Base-by-base conservation (phyloP, 2,888 invertebrate genomes). In the Luffia ferchaultella region DNA sequence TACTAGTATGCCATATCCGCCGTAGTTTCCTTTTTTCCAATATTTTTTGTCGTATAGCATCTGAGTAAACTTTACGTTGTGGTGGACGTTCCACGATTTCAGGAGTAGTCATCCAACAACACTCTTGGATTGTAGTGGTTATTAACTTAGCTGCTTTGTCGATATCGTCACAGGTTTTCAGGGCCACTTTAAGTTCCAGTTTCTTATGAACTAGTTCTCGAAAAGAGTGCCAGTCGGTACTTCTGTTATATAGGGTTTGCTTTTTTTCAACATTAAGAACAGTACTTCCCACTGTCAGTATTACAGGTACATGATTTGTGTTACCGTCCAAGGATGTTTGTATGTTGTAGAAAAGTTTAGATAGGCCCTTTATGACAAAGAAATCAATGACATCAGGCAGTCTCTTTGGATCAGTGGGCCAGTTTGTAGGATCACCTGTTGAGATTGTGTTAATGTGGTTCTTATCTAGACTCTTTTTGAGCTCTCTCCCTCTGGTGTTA, bases 251-350 rank as follows among this genome's bases (percentile, higher is more conserved):
- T 7, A 57, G 42, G 1, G 7, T 16, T 2, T 44, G 49, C 42
- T 53, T 43, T n/a, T n/a, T n/a, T n/a, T n/a, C n/a, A 3, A n/a
- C 2, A 1, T 42, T 16, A 1, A 53, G 2, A 1, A 51, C 16
- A n/a, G 15, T 49, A 16, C 50, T 48, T 48, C 46, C 50, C 1
- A 58, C 7, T 16, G 50, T 58, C n/a, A 59, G 53, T 1, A 59
- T 55, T 0, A 60, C 57, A 2, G 59, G 60, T 1, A 53, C 48
- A 42, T 61, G 59, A 42, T 61, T 55, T 1, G 59, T 56, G 1
- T 52, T 45, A 1, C 55, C 46, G 41, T 62, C 61, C 3, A 52
- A 44, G 19, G 55, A 53, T 19, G 57, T 43, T 53, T 59, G 53
- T n/a, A 49, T 46, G 0, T 16, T 48, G 0, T 30, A n/a, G 20